Conservation (phyloP, 2,797 vertebrate species). For the Girardinus metallicus region DNA sequence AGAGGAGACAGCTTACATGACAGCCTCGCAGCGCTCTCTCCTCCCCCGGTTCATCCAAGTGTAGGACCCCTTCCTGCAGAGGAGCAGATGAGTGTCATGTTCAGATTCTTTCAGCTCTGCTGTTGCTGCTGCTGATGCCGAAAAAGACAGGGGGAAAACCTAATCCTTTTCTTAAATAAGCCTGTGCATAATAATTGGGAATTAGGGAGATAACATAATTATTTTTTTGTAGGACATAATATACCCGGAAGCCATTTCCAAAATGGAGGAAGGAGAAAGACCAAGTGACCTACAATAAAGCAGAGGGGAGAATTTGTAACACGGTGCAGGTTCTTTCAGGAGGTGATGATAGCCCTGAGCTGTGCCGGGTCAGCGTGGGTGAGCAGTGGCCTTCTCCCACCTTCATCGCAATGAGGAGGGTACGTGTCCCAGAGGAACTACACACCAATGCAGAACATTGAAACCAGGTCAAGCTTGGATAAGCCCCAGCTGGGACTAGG, state of each 20-base stretch:
- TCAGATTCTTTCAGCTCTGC: slow-evolving; percentile 60
- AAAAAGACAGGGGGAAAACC: slow-evolving; percentile 51
- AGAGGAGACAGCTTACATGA: slow-evolving; percentile 76
- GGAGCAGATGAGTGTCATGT: slow-evolving; percentile 60
- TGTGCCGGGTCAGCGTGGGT: slow-evolving; percentile 34
- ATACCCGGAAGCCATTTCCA: slow-evolving; percentile 82
- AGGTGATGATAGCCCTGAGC: slow-evolving; percentile 36
- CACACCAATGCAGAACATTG: slow-evolving; percentile 57
- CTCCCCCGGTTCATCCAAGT: slow-evolving; percentile 75
- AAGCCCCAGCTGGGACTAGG: slow-evolving; percentile 76
- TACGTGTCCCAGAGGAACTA: slow-evolving; percentile 77
- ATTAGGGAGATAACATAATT: slow-evolving; percentile 85
- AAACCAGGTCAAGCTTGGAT: slow-evolving; percentile 81
- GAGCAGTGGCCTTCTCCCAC: slow-evolving; percentile 72
- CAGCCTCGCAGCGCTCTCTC: slow-evolving; percentile 70
- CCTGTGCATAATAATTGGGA: slow-evolving; percentile 86
- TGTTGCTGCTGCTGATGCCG: slow-evolving; percentile 45
- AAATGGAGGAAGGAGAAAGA: slow-evolving; percentile 74
- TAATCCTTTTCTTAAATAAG: slow-evolving; percentile 80
- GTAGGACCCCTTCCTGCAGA: slow-evolving; percentile 70
- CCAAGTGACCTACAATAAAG: slow-evolving; percentile 82
- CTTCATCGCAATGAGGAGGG: slow-evolving; percentile 73
- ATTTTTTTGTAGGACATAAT: slow-evolving; percentile 86
- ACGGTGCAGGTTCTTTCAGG: slow-evolving; percentile 16
- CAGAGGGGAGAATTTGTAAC: slow-evolving; percentile 57